phyloP scores from a whole-genome alignment of 2,888 invertebrate genomes.

The Amiota communis region DNA sequence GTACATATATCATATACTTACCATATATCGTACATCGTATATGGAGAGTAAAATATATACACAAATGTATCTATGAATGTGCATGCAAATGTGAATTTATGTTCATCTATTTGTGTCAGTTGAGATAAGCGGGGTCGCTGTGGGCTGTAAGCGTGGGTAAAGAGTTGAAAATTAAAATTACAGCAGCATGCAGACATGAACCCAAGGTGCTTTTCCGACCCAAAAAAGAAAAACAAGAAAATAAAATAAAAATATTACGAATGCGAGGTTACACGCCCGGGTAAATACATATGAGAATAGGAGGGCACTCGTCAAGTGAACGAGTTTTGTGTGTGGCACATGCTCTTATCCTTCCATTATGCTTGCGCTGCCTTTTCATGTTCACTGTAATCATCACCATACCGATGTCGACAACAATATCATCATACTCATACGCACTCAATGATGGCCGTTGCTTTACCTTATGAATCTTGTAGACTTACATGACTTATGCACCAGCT shows the following conservation, averaged over 20 bases:
- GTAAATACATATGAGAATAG: constrained; percentile 24
- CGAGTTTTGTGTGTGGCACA: constrained; percentile 30
- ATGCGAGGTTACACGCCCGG: constrained; percentile 30
- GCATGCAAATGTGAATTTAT: not conserved
- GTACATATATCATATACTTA: not conserved
- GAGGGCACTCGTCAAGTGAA: constrained; percentile 12
- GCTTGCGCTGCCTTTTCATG: constrained; percentile 53
- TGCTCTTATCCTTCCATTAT: constrained; percentile 44
- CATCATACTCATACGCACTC: constrained; percentile 39
- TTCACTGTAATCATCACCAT: constrained; percentile 34
- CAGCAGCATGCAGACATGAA: constrained; percentile 43
- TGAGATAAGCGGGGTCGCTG: constrained; percentile 18
- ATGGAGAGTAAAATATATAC: not conserved
- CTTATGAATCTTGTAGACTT: constrained; percentile 57
- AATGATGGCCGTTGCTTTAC: constrained; percentile 14
- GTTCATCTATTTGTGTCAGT: constrained; percentile 9
- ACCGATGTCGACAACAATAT: constrained; percentile 44
- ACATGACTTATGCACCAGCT: constrained; percentile 71
- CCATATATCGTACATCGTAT: not conserved
- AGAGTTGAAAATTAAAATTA: constrained; percentile 59
- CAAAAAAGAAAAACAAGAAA: constrained; percentile 43
- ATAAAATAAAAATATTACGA: constrained; percentile 11
- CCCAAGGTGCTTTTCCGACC: constrained; percentile 46
- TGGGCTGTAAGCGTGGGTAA: constrained; percentile 43
- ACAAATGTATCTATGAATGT: not conserved